Evolutionary conservation across 1,140 invertebrate species (phyloP).

Genomic region (Orchesella cincta): DNA sequence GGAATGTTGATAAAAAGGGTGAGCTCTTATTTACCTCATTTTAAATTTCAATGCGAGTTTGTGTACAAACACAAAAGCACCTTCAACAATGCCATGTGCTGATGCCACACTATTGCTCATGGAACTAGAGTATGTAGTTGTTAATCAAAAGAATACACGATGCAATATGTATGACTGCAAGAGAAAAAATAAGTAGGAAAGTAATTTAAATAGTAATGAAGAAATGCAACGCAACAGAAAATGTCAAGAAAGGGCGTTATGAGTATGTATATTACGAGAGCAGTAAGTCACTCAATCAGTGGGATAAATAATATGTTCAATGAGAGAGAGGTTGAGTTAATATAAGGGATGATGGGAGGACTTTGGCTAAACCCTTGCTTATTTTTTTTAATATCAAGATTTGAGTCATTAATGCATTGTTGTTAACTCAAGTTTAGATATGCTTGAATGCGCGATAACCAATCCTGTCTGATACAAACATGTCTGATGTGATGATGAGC

Average conservation of each 20-base stretch:
- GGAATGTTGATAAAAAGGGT: constrained; percentile 3
- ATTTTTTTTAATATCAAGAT: too few species aligned
- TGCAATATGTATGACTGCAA: constrained; percentile 7
- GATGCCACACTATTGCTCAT: not conserved
- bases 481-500: too few species aligned
- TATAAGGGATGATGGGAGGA: not conserved
- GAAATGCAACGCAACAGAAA: not conserved
- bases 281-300: constrained; percentile 12
- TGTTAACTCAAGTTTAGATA: too few species aligned
- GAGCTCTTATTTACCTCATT: not conserved
- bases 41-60: too few species aligned
- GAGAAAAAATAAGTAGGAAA: not conserved
- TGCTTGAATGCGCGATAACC: too few species aligned
- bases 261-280: constrained; percentile 10
- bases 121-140: not conserved
- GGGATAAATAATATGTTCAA: not conserved
- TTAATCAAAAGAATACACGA: constrained; percentile 4
- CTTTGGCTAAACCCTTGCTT: not conserved
- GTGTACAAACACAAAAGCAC: too few species aligned
- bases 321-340: not conserved
- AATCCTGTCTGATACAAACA: too few species aligned
- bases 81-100: too few species aligned
- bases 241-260: not conserved
- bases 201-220: not conserved
- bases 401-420: too few species aligned